Conservation (phyloP, 2,113 vertebrate genomes). For the Vidua macroura region DNA sequence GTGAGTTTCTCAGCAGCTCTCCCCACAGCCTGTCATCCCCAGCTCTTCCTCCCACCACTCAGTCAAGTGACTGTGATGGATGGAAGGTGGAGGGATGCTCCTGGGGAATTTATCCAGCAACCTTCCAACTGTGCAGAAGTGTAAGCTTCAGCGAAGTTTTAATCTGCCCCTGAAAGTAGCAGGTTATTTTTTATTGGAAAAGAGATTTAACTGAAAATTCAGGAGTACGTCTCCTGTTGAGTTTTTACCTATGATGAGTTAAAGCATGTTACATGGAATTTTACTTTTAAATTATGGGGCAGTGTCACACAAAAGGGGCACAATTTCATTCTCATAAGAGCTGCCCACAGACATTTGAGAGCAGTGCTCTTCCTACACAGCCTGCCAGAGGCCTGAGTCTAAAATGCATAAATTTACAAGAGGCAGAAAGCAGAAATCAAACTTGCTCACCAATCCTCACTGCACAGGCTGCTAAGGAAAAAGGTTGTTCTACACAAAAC, state of each 20-base stretch:
- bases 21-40: neutral
- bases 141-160: neutral
- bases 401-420: neutral
- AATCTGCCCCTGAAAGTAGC: neutral
- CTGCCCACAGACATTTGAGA: neutral
- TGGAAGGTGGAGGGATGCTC: neutral
- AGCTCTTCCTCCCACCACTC: neutral
- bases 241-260: neutral
- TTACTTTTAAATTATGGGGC: neutral
- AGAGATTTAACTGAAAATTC: neutral
- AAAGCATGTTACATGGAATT: neutral
- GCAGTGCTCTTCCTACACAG: neutral
- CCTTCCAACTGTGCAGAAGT: neutral
- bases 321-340: neutral
- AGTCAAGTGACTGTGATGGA: neutral
- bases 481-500: neutral
- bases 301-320: neutral
- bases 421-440: conserved; percentile 21
- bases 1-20: neutral
- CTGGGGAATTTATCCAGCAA: neutral
- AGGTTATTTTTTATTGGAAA: neutral
- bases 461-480: neutral
- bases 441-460: neutral
- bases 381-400: neutral
- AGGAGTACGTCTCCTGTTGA: neutral